Base-by-base conservation (phyloP, 1,140 invertebrate genomes). In the Drosophila carrolli region DNA sequence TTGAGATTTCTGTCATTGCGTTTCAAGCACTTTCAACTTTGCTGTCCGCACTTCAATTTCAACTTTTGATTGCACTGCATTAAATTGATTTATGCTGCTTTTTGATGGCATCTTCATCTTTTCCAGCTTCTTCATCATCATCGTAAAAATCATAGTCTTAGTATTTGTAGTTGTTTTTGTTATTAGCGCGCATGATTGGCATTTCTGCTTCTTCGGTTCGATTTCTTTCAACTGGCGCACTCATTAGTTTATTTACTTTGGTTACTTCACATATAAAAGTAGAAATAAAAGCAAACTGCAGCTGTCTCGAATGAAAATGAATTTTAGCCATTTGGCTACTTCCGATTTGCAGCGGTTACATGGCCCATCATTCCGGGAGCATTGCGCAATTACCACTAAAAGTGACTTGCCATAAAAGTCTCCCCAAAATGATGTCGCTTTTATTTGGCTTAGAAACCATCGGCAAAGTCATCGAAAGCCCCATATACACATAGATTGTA, bases 31-130 rank as follows among this genome's bases (percentile, higher is more conserved):
- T 88, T 79, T 86, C 55, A 68, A 65, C 59, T 78, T 44, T 70
- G 68, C 35, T 41, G 43, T 74, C 68, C 50, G 68, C 79, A 86
- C 74, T 68, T 77, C 79, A 83, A 89, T 79, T 79, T 65, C 60
- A 89, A 77, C 62, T 83, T 88, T 88, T 89, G 83, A 88, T 89
- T 88, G 83, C 84, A 88, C 75, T 86, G 83, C 83, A 88, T 88
- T 83, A 89, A 89, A 88, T 88, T 89, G 75, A 88, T 89, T 88
- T 88, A 75, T 81, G 76, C 32, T 67, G 62, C 46, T 60, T 46
- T 46, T 56, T 46, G 38, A 41, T 37, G 48, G 29, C 35, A 37
- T 35, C 53, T 68, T 54, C 43, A 43, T 62, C 23, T 48, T 78
- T 35, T 37, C 58, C 50, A 14, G 56, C 40, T 43, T 54, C 40